phyloP scores from a whole-genome alignment of 2,113 vertebrate genomes.

The Heloderma charlesbogerti region DNA sequence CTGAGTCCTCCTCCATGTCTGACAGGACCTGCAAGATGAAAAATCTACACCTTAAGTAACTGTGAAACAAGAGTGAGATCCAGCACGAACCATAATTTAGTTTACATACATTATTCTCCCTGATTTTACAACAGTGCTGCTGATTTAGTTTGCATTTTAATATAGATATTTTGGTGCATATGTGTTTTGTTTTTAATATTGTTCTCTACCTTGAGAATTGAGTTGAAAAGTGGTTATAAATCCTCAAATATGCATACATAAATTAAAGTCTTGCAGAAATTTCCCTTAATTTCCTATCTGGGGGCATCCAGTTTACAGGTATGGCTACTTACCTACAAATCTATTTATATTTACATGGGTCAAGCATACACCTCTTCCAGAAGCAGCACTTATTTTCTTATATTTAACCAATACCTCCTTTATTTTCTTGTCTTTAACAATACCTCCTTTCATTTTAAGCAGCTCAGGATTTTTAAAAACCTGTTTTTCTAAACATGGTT shows the following conservation, averaged over 20 bases:
- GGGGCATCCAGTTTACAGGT: background rate
- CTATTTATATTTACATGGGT: background rate
- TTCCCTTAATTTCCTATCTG: background rate
- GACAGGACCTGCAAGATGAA: slow-evolving; percentile 78
- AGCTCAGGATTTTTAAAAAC: background rate
- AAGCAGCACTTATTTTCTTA: background rate
- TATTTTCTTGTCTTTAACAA: background rate
- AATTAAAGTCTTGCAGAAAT: background rate
- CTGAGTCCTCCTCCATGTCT: slow-evolving; percentile 86
- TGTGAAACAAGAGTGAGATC: background rate
- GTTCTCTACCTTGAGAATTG: background rate
- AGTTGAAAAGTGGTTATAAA: background rate
- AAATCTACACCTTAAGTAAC: background rate
- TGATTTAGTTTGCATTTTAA: slow-evolving; percentile 4
- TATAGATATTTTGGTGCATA: background rate
- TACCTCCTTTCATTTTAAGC: background rate
- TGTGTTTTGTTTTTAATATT: background rate
- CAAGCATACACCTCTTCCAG: background rate
- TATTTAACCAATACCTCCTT: background rate
- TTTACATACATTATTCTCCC: background rate
- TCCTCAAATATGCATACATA: background rate
- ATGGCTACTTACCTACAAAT: background rate
- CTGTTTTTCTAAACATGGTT: background rate
- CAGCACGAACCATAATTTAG: background rate
- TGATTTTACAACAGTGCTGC: background rate